Evolutionary conservation across 2,113 vertebrate species (phyloP).

Genomic region (Ondatra zibethicus): DNA sequence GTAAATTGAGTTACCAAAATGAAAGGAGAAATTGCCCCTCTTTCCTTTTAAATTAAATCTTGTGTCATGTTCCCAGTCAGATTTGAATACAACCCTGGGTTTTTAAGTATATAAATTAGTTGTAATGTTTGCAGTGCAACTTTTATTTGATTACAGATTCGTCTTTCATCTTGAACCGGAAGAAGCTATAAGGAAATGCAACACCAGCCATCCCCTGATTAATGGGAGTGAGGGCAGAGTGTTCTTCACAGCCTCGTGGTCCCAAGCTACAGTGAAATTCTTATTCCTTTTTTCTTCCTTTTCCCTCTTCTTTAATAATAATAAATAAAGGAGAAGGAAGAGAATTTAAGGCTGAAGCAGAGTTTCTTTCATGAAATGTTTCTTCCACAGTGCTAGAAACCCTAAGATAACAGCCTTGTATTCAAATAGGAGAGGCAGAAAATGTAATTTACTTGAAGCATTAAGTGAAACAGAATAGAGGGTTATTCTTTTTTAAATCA

Average conservation of each 20-base stretch:
- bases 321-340: slow-evolving; percentile 48
- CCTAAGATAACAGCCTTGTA: slow-evolving; percentile 69
- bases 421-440: slow-evolving; percentile 77
- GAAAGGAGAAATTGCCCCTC: slow-evolving; percentile 39
- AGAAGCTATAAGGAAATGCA: slow-evolving; percentile 53
- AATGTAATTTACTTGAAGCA: slow-evolving; percentile 72
- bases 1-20: slow-evolving; percentile 68
- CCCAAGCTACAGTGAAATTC: slow-evolving; percentile 38
- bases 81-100: slow-evolving; percentile 33
- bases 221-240: not conserved
- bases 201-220: slow-evolving; percentile 4
- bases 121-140: slow-evolving; percentile 59
- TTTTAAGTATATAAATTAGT: slow-evolving; percentile 56
- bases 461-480: slow-evolving; percentile 73
- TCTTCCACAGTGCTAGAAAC: slow-evolving; percentile 64
- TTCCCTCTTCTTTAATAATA: not conserved
- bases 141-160: slow-evolving; percentile 39
- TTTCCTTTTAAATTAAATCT: slow-evolving; percentile 72
- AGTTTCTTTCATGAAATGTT: slow-evolving; percentile 64
- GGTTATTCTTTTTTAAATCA: slow-evolving; percentile 19
- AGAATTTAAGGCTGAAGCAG: slow-evolving; percentile 51
- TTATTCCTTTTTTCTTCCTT: not conserved
- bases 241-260: slow-evolving; percentile 12
- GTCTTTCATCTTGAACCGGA: slow-evolving; percentile 63
- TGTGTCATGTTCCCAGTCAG: slow-evolving; percentile 50